Evolutionary conservation across 2,888 invertebrate genomes (phyloP).

Genomic region (Uropetala carovei): DNA sequence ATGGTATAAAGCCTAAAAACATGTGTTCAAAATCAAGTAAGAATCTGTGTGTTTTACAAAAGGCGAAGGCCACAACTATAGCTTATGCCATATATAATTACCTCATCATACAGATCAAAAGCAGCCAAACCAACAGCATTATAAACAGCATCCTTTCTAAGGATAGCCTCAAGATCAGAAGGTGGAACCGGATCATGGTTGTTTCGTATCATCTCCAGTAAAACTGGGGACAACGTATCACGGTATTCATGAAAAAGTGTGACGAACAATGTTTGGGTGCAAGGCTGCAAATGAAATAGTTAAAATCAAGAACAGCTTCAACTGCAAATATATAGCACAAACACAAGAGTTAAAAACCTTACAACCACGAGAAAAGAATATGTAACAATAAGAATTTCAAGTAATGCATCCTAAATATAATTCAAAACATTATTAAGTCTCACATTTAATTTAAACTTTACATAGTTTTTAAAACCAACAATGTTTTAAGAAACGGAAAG

Average conservation of each 20-base stretch:
- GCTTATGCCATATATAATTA: slow-evolving; percentile 70
- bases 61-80: too few relatives aligned
- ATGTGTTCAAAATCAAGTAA: too few relatives aligned
- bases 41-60: too few relatives aligned
- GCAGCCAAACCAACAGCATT: slow-evolving; percentile 93
- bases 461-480: too few relatives aligned
- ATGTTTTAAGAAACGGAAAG: slow-evolving; percentile 68
- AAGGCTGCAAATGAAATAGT: slow-evolving; percentile 80
- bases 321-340: slow-evolving; percentile 44
- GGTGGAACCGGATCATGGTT: slow-evolving; percentile 82
- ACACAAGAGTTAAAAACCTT: slow-evolving; percentile 52
- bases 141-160: slow-evolving; percentile 95
- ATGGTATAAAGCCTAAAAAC: too few relatives aligned
- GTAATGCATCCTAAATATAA: too few relatives aligned
- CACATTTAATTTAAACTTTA: too few relatives aligned
- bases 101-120: slow-evolving; percentile 93
- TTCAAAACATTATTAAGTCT: too few relatives aligned
- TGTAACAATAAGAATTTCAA: not conserved
- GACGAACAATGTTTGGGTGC: slow-evolving; percentile 91
- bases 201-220: slow-evolving; percentile 83
- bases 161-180: slow-evolving; percentile 86
- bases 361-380: not conserved
- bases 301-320: slow-evolving; percentile 66
- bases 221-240: slow-evolving; percentile 83
- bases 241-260: slow-evolving; percentile 90